Conservation (phyloP, 2,888 invertebrate genomes). For the Tachina lurida region DNA sequence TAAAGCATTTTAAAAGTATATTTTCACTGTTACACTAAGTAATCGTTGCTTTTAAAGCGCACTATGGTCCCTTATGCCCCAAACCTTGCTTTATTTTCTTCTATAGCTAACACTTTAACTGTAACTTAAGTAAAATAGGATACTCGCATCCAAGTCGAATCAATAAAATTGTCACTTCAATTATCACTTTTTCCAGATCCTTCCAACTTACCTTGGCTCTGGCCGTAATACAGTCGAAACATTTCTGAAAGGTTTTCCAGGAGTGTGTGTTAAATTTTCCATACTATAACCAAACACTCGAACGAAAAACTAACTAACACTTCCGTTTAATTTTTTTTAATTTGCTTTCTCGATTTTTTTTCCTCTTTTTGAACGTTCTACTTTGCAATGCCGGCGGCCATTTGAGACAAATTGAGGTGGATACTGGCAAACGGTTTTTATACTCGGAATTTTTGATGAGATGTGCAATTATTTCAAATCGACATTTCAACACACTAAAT, state of each 20-base stretch:
- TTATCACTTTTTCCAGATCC: background rate
- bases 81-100: too few species aligned
- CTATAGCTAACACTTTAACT: too few species aligned
- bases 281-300: constrained; percentile 36
- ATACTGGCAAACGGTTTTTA: constrained; percentile 47
- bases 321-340: constrained; percentile 11
- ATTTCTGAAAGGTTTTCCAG: constrained; percentile 73
- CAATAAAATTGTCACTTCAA: too few species aligned
- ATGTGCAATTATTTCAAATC: constrained; percentile 48
- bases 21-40: too few species aligned
- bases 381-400: constrained; percentile 51
- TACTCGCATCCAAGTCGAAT: too few species aligned
- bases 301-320: constrained; percentile 25
- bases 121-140: too few species aligned
- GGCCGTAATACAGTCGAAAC: constrained; percentile 77
- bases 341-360: constrained; percentile 16
- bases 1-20: too few species aligned
- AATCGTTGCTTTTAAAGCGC: too few species aligned
- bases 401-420: constrained; percentile 49
- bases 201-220: constrained; percentile 74
- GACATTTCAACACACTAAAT: constrained; percentile 18
- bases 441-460: constrained; percentile 52
- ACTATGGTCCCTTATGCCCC: too few species aligned
- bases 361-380: background rate
- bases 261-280: constrained; percentile 52